A percentile compares a stretch with the other conserved stretches of the same genome.
Conservation (phyloP, 1,140 invertebrate genomes). For the Diachasmimorpha longicaudata region DNA sequence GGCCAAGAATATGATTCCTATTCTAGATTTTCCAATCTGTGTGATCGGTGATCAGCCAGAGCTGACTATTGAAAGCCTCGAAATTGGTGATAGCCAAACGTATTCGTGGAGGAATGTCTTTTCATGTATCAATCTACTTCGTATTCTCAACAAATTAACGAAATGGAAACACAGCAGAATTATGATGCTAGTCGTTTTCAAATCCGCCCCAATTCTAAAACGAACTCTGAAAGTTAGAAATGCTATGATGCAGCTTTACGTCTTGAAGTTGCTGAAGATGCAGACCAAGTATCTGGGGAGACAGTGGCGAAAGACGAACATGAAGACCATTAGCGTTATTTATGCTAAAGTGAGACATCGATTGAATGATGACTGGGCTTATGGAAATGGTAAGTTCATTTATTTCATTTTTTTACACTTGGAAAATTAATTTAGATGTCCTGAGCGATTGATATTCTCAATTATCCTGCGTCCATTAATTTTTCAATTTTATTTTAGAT, state of each 20-base stretch:
- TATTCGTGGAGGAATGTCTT: constrained; percentile 99
- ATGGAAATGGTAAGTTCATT: constrained; percentile 82
- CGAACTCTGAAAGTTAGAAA: constrained; percentile 94
- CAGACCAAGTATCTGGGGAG: constrained; percentile 98
- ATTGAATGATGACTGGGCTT: constrained; percentile 99
- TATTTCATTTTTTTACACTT: constrained; percentile 17
- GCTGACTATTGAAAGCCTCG: constrained; percentile 90
- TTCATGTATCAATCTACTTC: constrained; percentile 95
- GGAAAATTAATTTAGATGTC: too few species aligned
- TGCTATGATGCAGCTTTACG: constrained; percentile 98
- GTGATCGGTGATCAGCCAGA: constrained; percentile 96
- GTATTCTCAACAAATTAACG: constrained; percentile 97
- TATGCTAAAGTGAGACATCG: constrained; percentile 96
- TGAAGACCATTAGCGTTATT: constrained; percentile 99
- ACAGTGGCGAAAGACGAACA: constrained; percentile 99
- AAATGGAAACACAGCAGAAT: constrained; percentile 99
- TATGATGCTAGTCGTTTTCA: constrained; percentile 99
- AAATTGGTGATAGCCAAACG: constrained; percentile 84
- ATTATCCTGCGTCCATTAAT: neutral
- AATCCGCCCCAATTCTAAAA: constrained; percentile 98
- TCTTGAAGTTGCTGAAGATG: constrained; percentile 98
- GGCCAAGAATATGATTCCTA: constrained; percentile 94
- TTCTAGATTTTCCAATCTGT: constrained; percentile 95
- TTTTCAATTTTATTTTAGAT: constrained; percentile 65
- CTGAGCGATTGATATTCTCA: too few species aligned